phyloP scores from a whole-genome alignment of 1,140 invertebrate species.

The Pinna nobilis region DNA sequence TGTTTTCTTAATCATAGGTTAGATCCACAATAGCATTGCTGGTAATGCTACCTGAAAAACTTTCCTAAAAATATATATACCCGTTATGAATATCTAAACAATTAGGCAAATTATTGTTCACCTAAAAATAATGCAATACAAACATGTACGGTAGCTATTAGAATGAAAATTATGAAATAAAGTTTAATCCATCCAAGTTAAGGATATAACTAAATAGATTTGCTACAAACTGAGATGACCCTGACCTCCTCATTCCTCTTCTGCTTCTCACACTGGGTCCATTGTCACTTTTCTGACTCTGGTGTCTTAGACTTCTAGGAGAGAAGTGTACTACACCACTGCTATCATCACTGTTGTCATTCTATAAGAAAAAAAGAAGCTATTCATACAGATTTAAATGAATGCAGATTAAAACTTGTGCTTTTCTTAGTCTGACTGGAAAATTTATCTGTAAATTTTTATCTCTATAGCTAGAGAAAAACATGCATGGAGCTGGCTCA shows the following conservation, averaged over 20 bases:
- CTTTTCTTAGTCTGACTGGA: neutral
- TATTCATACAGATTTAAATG: neutral
- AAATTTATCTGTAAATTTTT: neutral
- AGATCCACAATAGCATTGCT: no score
- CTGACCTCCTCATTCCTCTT: neutral
- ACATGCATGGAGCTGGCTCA: neutral
- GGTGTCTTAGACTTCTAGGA: neutral
- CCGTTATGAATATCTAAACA: no score
- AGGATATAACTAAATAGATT: neutral
- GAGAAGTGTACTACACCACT: slow-evolving; percentile 52
- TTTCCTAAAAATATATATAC: no score
- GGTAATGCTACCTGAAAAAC: no score
- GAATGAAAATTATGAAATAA: neutral
- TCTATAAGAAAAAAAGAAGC: slow-evolving; percentile 23
- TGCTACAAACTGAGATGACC: neutral
- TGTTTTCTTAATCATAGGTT: no score
- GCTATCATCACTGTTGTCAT: slow-evolving; percentile 50
- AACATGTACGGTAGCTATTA: neutral
- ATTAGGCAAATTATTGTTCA: no score
- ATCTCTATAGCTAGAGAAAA: neutral
- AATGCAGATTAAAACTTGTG: neutral
- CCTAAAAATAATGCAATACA: no score
- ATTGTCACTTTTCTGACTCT: slow-evolving; percentile 21
- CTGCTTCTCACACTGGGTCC: slow-evolving; percentile 23
- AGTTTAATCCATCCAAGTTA: slow-evolving; percentile 2